phyloP scores from a whole-genome alignment of 2,113 vertebrate species.

The Calypte anna region DNA sequence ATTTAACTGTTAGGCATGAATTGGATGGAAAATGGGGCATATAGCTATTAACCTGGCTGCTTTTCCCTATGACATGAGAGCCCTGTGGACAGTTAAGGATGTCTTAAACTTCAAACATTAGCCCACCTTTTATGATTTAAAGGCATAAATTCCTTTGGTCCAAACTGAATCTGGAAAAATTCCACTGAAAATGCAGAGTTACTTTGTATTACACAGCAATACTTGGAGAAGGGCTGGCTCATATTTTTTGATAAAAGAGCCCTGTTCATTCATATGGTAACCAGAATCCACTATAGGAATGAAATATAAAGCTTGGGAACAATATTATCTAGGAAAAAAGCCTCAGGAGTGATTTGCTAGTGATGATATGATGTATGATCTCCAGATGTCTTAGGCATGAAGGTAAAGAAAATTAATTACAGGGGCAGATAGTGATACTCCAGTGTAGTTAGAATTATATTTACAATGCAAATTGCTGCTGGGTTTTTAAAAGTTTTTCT shows the following conservation, averaged over 20 bases:
- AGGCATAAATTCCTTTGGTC: neutral
- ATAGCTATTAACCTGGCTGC: neutral
- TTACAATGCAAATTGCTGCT: slow-evolving; percentile 49
- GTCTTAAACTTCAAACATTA: neutral
- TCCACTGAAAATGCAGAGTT: neutral
- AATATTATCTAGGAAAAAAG: slow-evolving; percentile 26
- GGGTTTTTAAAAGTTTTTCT: slow-evolving; percentile 26
- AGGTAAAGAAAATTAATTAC: slow-evolving; percentile 72
- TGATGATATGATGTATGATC: slow-evolving; percentile 47
- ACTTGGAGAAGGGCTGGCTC: neutral
- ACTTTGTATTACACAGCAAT: neutral
- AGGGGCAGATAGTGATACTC: slow-evolving; percentile 2
- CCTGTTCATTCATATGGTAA: neutral
- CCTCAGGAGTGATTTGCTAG: slow-evolving; percentile 56
- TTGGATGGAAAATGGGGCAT: neutral
- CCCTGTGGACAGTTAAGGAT: neutral
- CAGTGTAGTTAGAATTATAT: neutral
- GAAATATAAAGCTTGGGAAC: slow-evolving; percentile 19
- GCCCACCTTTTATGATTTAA: neutral
- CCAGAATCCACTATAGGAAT: neutral
- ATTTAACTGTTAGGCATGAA: neutral
- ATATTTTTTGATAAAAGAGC: neutral
- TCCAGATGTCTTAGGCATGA: slow-evolving; percentile 60
- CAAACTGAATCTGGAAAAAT: neutral
- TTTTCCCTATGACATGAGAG: neutral